phyloP scores from a whole-genome alignment of 2,797 vertebrate species.

The Clarias pachynema region DNA sequence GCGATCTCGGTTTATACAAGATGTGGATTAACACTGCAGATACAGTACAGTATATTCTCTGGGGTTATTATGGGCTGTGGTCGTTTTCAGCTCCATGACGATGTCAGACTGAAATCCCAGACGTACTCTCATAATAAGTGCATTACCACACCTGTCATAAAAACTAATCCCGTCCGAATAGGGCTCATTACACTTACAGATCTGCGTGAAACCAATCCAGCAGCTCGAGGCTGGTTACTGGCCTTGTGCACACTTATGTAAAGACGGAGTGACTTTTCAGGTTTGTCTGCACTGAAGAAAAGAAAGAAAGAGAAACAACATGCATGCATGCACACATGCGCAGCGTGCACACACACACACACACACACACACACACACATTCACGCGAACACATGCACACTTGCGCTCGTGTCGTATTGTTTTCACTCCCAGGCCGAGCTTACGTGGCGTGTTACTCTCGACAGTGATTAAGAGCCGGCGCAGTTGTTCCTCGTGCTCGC shows the following conservation, averaged over 20 bases:
- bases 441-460: constrained; percentile 20
- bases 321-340: background rate
- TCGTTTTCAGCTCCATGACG: background rate
- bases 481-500: constrained; percentile 8
- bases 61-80: background rate
- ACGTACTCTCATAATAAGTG: no score
- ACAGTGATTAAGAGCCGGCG: constrained; percentile 9
- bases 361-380: background rate
- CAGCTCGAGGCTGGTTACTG: background rate
- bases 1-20: no score
- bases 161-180: background rate
- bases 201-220: background rate
- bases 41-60: background rate
- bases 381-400: background rate
- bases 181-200: background rate
- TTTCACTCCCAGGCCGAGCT: background rate
- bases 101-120: background rate
- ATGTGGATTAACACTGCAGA: background rate
- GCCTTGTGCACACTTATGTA: background rate
- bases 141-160: no score
- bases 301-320: constrained; percentile 43
- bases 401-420: background rate
- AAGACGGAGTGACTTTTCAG: constrained; percentile 29
- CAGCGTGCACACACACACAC: background rate
- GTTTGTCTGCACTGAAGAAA: constrained; percentile 19